Evolutionary conservation across 2,888 invertebrate genomes (phyloP).

Genomic region (Torymus tubicola): DNA sequence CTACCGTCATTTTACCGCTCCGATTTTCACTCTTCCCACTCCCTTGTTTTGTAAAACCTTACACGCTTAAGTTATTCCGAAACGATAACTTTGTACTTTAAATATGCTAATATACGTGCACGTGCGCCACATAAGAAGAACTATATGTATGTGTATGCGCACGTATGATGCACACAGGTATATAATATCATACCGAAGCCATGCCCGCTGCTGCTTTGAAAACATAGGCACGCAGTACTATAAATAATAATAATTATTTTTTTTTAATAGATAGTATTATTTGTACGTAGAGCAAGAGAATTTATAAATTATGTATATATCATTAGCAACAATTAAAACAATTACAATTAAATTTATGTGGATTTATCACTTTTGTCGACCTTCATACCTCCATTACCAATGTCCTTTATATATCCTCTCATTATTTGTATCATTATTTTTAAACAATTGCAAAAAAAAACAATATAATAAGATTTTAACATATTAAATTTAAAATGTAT

Average conservation of each 20-base stretch:
- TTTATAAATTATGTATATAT: conserved; percentile 73
- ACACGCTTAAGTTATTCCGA: conserved; percentile 30
- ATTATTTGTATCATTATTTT: no score
- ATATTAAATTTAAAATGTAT: no score
- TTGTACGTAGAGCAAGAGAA: conserved; percentile 70
- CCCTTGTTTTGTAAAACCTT: conserved; percentile 10
- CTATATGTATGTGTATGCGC: neutral
- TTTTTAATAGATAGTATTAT: conserved; percentile 65
- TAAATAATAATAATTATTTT: conserved; percentile 49
- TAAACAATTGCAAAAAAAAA: no score
- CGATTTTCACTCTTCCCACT: neutral
- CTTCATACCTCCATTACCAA: neutral
- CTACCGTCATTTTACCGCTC: neutral
- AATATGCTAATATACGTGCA: conserved; percentile 6
- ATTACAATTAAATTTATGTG: conserved; percentile 34
- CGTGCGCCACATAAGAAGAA: neutral
- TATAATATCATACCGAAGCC: neutral
- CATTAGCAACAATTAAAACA: conserved; percentile 56
- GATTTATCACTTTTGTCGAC: neutral
- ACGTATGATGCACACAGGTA: neutral
- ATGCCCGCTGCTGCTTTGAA: conserved; percentile 11
- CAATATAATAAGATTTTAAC: no score
- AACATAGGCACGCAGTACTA: conserved; percentile 32
- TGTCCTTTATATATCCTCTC: no score
- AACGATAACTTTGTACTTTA: conserved; percentile 38